Percentiles rank a stretch among this genome's conserved stretches.
phyloP scores from a whole-genome alignment of 2,113 vertebrate genomes.

The Gnathonemus echidnorhynchus region DNA sequence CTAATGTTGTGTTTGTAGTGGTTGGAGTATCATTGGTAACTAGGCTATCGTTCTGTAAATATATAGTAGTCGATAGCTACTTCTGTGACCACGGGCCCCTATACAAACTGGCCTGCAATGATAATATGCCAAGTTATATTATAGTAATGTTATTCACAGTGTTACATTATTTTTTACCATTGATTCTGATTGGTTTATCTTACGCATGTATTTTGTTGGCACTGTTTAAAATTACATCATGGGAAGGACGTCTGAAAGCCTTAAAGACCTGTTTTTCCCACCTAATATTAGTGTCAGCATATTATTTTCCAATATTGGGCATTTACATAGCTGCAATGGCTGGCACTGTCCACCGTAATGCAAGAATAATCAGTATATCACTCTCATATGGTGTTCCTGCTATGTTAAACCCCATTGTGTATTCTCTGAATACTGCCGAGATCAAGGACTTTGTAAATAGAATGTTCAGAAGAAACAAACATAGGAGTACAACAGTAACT shows the following conservation, averaged over 20 bases:
- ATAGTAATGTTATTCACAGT: slow-evolving; percentile 32
- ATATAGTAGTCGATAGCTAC: background rate
- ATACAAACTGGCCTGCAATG: background rate
- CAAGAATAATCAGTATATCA: background rate
- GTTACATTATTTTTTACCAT: slow-evolving; percentile 30
- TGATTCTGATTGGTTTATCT: slow-evolving; percentile 32
- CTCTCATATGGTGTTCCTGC: background rate
- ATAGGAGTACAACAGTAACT: background rate
- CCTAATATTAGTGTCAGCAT: background rate
- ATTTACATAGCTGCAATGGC: slow-evolving; percentile 9
- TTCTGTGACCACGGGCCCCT: background rate
- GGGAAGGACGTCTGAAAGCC: slow-evolving; percentile 8
- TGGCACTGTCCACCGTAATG: slow-evolving; percentile 9
- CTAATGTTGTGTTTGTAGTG: background rate
- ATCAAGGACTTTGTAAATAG: background rate
- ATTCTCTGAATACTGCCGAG: background rate
- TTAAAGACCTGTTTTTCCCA: background rate
- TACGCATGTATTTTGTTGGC: slow-evolving; percentile 37
- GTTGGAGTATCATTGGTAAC: slow-evolving; percentile 29
- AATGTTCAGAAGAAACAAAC: background rate
- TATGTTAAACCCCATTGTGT: background rate
- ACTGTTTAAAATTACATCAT: slow-evolving; percentile 35
- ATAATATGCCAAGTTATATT: slow-evolving; percentile 19
- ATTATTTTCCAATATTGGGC: slow-evolving; percentile 22
- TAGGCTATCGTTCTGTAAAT: background rate